These are phyloP conservation scores for Trichomycterus rosablanca DNA, from an alignment of 2,113 vertebrate species.

Conservation along the genomic window DNA sequence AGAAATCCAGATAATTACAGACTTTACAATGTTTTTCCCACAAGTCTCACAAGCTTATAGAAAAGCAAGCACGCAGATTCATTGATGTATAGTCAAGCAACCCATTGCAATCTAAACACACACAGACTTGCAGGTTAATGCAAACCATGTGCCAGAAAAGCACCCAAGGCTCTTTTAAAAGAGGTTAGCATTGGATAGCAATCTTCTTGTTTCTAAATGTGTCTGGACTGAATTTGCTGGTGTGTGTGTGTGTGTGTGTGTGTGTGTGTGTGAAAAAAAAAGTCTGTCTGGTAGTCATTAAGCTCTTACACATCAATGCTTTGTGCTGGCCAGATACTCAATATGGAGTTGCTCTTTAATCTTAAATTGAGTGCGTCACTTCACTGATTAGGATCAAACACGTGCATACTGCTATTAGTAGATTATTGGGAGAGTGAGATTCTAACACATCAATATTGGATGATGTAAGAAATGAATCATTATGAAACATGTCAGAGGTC, in stretches of 20 bases:
- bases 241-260: conserved; percentile 10
- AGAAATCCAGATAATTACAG: too few relatives aligned
- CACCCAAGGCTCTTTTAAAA: conserved; percentile 10
- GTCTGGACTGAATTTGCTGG: neutral
- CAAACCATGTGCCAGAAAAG: conserved; percentile 32
- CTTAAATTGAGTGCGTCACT: conserved; percentile 10
- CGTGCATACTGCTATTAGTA: neutral
- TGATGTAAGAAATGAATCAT: neutral
- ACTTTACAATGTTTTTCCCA: too few relatives aligned
- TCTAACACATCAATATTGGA: conserved; percentile 7
- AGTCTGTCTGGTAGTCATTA: conserved; percentile 38
- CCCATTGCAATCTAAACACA: too few relatives aligned
- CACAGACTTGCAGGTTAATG: conserved; percentile 31
- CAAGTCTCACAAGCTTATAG: too few relatives aligned
- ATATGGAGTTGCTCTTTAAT: conserved; percentile 31
- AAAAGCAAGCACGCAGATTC: too few relatives aligned
- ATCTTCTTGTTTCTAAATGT: conserved; percentile 21
- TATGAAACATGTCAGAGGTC: neutral
- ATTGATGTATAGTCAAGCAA: too few relatives aligned
- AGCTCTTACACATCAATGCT: conserved; percentile 38
- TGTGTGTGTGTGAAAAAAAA: neutral
- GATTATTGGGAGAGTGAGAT: neutral
- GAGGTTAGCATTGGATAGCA: conserved; percentile 27
- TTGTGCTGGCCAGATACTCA: conserved; percentile 23
- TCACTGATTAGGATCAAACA: conserved; percentile 30